These are phyloP conservation scores for Psix sp. DNA, from an alignment of 1,140 invertebrate genomes.

Conservation along the genomic window DNA sequence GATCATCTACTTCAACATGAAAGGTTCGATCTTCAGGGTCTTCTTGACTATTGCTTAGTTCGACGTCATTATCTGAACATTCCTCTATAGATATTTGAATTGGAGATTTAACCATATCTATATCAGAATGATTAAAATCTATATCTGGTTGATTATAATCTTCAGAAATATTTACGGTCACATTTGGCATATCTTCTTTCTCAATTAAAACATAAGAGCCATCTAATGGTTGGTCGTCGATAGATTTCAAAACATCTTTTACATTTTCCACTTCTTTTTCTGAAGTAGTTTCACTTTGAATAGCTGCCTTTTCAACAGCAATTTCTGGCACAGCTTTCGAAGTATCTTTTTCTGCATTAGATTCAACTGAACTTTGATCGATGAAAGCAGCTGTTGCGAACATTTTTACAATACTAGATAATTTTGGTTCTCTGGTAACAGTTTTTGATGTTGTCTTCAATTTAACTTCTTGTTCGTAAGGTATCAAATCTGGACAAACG, in stretches of 20 bases:
- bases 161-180: slow-evolving; percentile 61
- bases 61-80: slow-evolving; percentile 72
- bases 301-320: neutral
- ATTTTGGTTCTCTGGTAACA: slow-evolving; percentile 43
- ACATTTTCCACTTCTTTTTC: slow-evolving; percentile 11
- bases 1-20: slow-evolving; percentile 66
- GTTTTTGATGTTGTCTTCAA: slow-evolving; percentile 21
- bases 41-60: slow-evolving; percentile 66
- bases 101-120: slow-evolving; percentile 75
- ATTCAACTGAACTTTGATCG: slow-evolving; percentile 71
- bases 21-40: slow-evolving; percentile 66
- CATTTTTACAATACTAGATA: slow-evolving; percentile 57
- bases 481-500: slow-evolving; percentile 67
- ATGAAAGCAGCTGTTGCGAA: slow-evolving; percentile 67
- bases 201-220: slow-evolving; percentile 66
- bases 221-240: slow-evolving; percentile 56
- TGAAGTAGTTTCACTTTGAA: slow-evolving; percentile 45
- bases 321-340: slow-evolving; percentile 20
- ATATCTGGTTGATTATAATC: slow-evolving; percentile 40
- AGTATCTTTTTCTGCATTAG: slow-evolving; percentile 53
- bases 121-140: slow-evolving; percentile 65
- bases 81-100: slow-evolving; percentile 77
- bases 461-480: slow-evolving; percentile 67
- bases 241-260: slow-evolving; percentile 8
- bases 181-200: slow-evolving; percentile 69